A percentile compares a stretch with the other conserved stretches of the same genome.
These are phyloP conservation scores for Steatornis caripensis DNA, from an alignment of 2,113 vertebrate genomes.

Conservation along the genomic window DNA sequence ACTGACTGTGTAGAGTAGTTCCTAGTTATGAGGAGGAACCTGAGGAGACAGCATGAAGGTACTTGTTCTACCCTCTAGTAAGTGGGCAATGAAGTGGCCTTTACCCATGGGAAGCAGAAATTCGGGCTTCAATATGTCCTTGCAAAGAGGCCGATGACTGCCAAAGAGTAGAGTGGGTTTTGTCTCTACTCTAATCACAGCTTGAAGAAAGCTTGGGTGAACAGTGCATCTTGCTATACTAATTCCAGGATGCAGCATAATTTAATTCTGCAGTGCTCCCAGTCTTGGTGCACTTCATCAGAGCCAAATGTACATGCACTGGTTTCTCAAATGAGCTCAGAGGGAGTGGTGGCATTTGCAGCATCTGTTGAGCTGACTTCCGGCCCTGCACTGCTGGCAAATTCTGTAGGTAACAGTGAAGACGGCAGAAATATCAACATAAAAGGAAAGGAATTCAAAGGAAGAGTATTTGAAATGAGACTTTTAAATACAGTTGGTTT, in stretches of 20 bases:
- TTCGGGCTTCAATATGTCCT: not conserved
- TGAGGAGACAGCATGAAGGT: not conserved
- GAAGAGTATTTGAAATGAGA: not conserved
- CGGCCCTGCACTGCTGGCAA: not conserved
- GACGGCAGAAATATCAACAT: not conserved
- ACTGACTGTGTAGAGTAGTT: not conserved
- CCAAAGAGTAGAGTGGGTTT: not conserved
- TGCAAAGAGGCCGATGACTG: not conserved
- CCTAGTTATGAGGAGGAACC: fast-evolving
- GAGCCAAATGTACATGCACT: not conserved
- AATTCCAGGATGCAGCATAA: not conserved
- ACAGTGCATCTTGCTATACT: not conserved
- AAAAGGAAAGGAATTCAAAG: not conserved
- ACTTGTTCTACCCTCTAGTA: not conserved
- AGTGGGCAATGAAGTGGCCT: not conserved
- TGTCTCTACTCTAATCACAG: not conserved
- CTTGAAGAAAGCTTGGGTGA: not conserved
- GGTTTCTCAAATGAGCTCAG: not conserved
- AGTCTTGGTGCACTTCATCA: not conserved
- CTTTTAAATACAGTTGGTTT: not conserved
- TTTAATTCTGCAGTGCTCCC: not conserved
- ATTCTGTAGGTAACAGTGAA: not conserved
- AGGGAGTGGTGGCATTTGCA: not conserved
- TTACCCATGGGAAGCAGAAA: not conserved
- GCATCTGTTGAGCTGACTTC: not conserved